Evolutionary conservation across 2,888 invertebrate genomes (phyloP), one percentile per base, ranked within the genome.

Genomic region (Coelopa pilipes): DNA sequence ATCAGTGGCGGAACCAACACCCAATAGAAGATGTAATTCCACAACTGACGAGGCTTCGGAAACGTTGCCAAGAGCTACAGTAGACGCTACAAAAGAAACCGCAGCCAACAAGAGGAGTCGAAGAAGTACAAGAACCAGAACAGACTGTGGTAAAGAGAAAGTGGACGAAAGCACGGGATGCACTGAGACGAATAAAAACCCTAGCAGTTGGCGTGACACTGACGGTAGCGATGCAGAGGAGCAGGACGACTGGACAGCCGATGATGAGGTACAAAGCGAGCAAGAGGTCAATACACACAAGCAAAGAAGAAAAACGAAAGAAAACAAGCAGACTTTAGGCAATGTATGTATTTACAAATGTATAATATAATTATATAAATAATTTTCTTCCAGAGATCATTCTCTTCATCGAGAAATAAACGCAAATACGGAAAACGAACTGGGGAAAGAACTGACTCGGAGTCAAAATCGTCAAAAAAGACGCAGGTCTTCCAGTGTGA

Each of bases 401-500:
- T 15, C 47, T 21, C 17, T 57, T n/a, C n/a, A n/a, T 9, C 24
- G 21, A 9, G 65, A 46, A 13, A n/a, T 53, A 53, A 50, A 46
- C 5, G 19, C 49, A 46, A 10, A 13, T 19, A 49, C 9, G 15
- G 9, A 9, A 57, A 21, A 57, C 2, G 13, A 17, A 34, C 45
- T 1, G 17, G 7, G 7, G 50, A 24, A 50, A 1, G 12, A 2
- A 47, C 46, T 3, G n/a, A 67, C 49, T 47, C 34, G 12, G 57
- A 21, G 17, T 71, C 45, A 24, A 34, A 59, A 15, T 19, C 49
- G 15, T 7, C 17, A 46, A 63, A 63, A 21, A 71, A 62, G n/a
- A n/a, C 49, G 15, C 73, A 74, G 1, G 50, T 63, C 13, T 79
- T 70, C 45, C 74, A 78, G 19, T 86, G 86, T 68, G 78, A 81